Percentiles rank a stretch among this genome's conserved stretches.
Conservation (phyloP, 2,113 vertebrate species). For the Prochilodus magdalenae region DNA sequence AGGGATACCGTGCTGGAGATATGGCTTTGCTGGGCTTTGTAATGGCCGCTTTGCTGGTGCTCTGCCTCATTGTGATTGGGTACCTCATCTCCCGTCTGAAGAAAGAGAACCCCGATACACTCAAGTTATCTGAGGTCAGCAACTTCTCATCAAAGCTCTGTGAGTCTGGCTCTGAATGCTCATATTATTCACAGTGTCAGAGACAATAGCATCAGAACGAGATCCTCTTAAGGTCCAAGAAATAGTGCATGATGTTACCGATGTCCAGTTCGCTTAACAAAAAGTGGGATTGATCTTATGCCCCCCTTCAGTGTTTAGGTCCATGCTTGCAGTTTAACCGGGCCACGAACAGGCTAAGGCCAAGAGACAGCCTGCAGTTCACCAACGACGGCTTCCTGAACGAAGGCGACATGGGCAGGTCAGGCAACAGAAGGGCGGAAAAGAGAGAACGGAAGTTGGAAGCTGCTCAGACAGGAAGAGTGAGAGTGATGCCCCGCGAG, state of each 20-base stretch:
- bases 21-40: conserved; percentile 82
- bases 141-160: conserved; percentile 57
- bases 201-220: conserved; percentile 4
- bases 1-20: conserved; percentile 75
- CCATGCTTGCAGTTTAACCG: conserved; percentile 66
- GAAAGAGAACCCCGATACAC: conserved; percentile 63
- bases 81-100: conserved; percentile 75
- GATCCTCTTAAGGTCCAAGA: background rate
- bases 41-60: conserved; percentile 79
- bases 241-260: background rate
- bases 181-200: conserved; percentile 29
- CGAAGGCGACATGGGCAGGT: conserved; percentile 63
- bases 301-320: conserved; percentile 69
- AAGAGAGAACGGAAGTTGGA: conserved; percentile 58
- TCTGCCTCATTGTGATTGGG: conserved; percentile 80
- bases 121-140: conserved; percentile 74
- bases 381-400: conserved; percentile 75
- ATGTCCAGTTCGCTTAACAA: conserved; percentile 9
- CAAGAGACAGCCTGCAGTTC: conserved; percentile 74
- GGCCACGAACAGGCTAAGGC: conserved; percentile 60
- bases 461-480: conserved; percentile 59
- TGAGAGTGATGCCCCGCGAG: conserved; percentile 66
- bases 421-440: conserved; percentile 43
- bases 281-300: conserved; percentile 43
- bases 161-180: conserved; percentile 58